Evolutionary conservation across 2,888 invertebrate species (phyloP).

Genomic region (Calliscelio sp.): DNA sequence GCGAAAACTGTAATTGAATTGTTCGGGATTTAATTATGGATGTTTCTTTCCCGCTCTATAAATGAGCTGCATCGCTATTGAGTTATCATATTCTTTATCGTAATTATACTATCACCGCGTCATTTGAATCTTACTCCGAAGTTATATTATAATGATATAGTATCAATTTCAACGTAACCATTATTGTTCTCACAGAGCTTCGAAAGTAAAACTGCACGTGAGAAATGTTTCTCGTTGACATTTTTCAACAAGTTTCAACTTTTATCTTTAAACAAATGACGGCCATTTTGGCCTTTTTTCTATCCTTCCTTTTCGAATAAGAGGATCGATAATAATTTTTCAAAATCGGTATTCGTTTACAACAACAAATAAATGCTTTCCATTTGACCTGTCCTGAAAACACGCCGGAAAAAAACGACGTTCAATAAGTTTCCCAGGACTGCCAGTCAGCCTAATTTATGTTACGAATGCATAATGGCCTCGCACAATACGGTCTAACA

Average conservation of each 20-base stretch:
- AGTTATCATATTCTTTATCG: slow-evolving; percentile 54
- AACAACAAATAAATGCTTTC: too few species aligned
- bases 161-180: not conserved
- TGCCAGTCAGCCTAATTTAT: slow-evolving; percentile 57
- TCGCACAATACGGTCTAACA: slow-evolving; percentile 56
- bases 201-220: too few species aligned
- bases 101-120: slow-evolving; percentile 45
- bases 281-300: too few species aligned
- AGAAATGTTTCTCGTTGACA: too few species aligned
- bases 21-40: slow-evolving; percentile 68
- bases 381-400: too few species aligned
- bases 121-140: slow-evolving; percentile 15
- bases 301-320: too few species aligned
- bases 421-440: slow-evolving; percentile 17
- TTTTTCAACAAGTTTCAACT: too few species aligned
- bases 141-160: slow-evolving; percentile 16
- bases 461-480: slow-evolving; percentile 34
- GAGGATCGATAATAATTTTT: too few species aligned
- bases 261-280: too few species aligned
- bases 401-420: slow-evolving; percentile 3
- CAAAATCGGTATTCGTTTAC: too few species aligned
- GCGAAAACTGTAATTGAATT: slow-evolving; percentile 71
- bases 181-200: slow-evolving; percentile 2
- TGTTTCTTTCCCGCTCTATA: slow-evolving; percentile 54
- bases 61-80: slow-evolving; percentile 55